These are phyloP conservation scores for Crotalus horridus DNA, from an alignment of 2,113 vertebrate genomes.

Conservation along the genomic window DNA sequence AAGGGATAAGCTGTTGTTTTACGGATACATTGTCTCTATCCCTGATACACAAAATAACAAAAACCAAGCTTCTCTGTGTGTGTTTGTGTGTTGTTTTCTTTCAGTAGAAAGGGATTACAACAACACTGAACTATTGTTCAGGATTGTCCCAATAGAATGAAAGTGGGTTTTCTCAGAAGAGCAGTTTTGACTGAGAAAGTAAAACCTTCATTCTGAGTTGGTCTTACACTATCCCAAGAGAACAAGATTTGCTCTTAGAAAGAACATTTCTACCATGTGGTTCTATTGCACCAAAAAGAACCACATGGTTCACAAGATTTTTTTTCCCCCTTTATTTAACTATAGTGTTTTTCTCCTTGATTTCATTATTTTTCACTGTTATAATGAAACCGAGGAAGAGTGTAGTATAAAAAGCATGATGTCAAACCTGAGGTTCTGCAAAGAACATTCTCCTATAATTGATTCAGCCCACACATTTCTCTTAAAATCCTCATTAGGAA, in stretches of 20 bases:
- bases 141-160: background rate
- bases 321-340: background rate
- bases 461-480: background rate
- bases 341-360: background rate
- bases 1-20: background rate
- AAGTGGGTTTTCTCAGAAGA: background rate
- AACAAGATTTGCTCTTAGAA: background rate
- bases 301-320: background rate
- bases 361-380: background rate
- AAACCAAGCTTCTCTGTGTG: background rate
- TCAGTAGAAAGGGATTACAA: background rate
- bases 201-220: background rate
- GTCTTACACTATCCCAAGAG: background rate
- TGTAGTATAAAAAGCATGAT: background rate
- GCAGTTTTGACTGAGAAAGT: background rate
- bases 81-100: background rate
- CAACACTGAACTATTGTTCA: background rate
- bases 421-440: background rate
- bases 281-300: background rate
- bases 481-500: background rate
- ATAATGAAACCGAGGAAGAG: background rate
- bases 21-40: background rate
- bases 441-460: background rate
- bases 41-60: background rate
- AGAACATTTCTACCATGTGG: background rate